Base-by-base conservation (phyloP, 2,113 vertebrate genomes). In the Ceyx cyanopectus region DNA sequence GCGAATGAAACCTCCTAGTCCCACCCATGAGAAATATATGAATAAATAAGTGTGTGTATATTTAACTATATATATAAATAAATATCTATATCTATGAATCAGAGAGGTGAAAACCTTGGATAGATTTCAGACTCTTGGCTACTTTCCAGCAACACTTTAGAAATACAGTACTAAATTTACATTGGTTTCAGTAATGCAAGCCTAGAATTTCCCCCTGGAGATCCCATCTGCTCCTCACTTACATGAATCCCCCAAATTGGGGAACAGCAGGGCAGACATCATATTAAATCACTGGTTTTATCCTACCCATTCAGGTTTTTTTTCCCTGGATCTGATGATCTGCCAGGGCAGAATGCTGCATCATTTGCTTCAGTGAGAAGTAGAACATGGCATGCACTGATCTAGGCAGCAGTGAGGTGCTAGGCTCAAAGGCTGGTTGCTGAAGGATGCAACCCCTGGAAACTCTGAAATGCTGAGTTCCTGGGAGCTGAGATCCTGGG, bases 171-270 rank as follows among this genome's bases (percentile, higher is more conserved):
- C 79, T 95, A 95, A 96, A 97, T 97, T 91, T 97, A 89, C 70
- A 86, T 50, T 65, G 89, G 83, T 87, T 93, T 96, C 96, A 89
- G 89, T 75, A 89, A 82, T 79, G 60, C 81, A 81, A 92, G 89
- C 57, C 85, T 89, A 88, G 78, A 82, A 94, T 94, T 83, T 62
- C 69, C 95, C 92, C 77, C 94, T 89, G 43, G 92, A 95, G 95
- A 96, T 93, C 94, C 96, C 95, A 96, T 97, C 95, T 95, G 80
- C 84, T 96, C 65, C 83, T 93, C 81, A 87, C 95, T 97, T 94
- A 77, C 7, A 51, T 21, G 89, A 97, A 97, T 96, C 93, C 96
- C 95, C 96, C 81, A 77, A 95, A 95, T 84, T 73, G 91, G 87
- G 91, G 63, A 95, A 83, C 86, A 89, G 94, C 95, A 96, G 89